Conservation (phyloP, 2,113 vertebrate genomes). For the Calidris pugnax region DNA sequence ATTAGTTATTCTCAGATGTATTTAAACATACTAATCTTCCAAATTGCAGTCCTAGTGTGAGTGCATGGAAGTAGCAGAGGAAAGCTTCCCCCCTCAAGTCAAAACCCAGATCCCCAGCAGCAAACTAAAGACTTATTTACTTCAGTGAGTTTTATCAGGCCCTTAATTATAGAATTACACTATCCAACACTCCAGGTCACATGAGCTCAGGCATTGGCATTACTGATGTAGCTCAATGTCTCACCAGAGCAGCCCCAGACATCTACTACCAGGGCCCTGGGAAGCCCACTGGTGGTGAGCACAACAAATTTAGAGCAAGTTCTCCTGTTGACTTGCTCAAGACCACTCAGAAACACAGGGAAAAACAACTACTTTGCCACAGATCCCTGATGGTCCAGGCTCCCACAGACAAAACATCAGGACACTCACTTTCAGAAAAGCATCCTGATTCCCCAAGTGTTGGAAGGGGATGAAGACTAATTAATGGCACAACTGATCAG, state of each 20-base stretch:
- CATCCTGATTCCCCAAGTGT: neutral
- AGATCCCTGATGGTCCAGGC: neutral
- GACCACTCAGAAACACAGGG: fast-evolving
- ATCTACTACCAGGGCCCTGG: fast-evolving
- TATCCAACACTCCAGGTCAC: neutral
- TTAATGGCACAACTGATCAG: neutral
- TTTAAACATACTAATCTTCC: neutral
- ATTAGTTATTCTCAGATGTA: neutral
- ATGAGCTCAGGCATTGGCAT: neutral
- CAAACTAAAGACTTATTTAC: neutral
- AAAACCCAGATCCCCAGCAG: neutral
- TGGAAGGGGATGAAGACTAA: neutral
- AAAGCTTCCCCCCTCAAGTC: neutral
- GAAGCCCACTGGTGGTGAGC: neutral
- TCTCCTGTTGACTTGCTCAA: neutral
- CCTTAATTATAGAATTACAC: neutral
- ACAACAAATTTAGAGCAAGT: fast-evolving
- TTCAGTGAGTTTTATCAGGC: neutral
- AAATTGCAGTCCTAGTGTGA: neutral
- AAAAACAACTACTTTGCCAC: neutral
- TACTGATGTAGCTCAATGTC: fast-evolving
- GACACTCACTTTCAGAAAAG: neutral
- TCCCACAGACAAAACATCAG: neutral
- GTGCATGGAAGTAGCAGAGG: neutral
- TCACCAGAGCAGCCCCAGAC: neutral